These are phyloP conservation scores for Gadus chalcogrammus DNA, from an alignment of 2,113 vertebrate genomes.

Conservation along the genomic window DNA sequence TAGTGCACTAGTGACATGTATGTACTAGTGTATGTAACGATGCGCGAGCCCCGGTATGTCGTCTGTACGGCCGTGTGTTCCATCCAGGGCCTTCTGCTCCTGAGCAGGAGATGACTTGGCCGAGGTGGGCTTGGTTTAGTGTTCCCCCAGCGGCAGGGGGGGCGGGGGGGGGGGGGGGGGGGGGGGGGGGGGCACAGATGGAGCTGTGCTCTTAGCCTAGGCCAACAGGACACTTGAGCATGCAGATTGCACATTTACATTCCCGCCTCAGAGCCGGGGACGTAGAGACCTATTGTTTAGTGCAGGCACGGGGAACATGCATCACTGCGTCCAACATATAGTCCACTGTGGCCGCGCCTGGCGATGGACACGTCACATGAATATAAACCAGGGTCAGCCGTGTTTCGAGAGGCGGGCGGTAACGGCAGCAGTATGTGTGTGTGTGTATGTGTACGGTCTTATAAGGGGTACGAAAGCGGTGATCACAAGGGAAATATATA, in stretches of 20 bases:
- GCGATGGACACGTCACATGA: slow-evolving; percentile 11
- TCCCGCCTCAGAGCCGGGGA: slow-evolving; percentile 71
- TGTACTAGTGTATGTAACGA: no score
- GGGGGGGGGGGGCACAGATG: slow-evolving; percentile 77
- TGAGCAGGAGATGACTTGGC: slow-evolving; percentile 45
- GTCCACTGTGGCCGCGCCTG: slow-evolving; percentile 1
- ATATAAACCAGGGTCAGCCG: slow-evolving; percentile 6
- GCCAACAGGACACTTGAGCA: slow-evolving; percentile 79
- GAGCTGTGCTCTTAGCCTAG: slow-evolving; percentile 83
- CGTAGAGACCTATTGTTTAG: slow-evolving; percentile 39
- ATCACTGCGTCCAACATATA: slow-evolving; percentile 12
- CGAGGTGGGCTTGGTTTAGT: slow-evolving; percentile 44
- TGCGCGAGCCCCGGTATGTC: no score
- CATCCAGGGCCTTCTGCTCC: slow-evolving; percentile 43
- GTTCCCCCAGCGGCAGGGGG: slow-evolving; percentile 76
- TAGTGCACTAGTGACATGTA: no score
- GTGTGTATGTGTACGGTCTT: not conserved
- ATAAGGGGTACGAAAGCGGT: slow-evolving; percentile 18
- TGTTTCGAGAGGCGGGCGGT: slow-evolving; percentile 7
- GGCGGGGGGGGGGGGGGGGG: slow-evolving; percentile 26
- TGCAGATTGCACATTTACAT: slow-evolving; percentile 88
- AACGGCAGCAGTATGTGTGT: not conserved
- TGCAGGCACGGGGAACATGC: slow-evolving; percentile 37
- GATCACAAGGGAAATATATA: slow-evolving; percentile 10
- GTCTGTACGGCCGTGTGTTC: no score